Evolutionary conservation across 2,797 vertebrate species (phyloP).

Genomic region (Florisuga fusca): DNA sequence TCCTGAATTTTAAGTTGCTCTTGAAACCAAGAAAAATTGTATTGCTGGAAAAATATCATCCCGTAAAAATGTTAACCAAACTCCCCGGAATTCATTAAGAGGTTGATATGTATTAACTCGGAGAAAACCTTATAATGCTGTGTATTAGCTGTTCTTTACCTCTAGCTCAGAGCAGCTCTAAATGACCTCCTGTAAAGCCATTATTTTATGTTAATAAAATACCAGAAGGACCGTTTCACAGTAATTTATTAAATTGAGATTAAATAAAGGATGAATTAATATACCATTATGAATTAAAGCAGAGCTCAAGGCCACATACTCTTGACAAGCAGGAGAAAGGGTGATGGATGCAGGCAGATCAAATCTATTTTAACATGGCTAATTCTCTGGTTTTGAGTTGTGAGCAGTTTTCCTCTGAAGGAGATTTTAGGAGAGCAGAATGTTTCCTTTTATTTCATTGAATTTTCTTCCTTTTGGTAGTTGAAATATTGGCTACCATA

Average conservation of each 20-base stretch:
- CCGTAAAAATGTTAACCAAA: not conserved
- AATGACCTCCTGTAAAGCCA: not conserved
- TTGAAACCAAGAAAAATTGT: not conserved
- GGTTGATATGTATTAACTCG: not conserved
- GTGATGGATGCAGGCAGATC: not conserved
- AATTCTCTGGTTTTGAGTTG: constrained; percentile 5
- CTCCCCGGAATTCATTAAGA: not conserved
- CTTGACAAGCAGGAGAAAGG: constrained; percentile 43
- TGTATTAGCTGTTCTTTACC: not conserved
- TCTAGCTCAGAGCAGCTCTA: not conserved
- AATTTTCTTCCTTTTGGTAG: not conserved
- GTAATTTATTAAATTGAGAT: constrained; percentile 47
- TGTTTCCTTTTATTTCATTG: not conserved
- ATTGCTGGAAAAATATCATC: not conserved
- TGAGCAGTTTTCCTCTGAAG: not conserved
- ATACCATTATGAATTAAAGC: constrained; percentile 49
- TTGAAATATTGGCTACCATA: not conserved
- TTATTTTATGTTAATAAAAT: constrained; percentile 45
- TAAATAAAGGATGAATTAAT: constrained; percentile 32
- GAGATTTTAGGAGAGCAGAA: not conserved
- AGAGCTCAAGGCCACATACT: constrained; percentile 13
- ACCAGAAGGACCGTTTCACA: not conserved
- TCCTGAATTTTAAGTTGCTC: constrained; percentile 1
- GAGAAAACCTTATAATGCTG: not conserved
- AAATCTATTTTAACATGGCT: constrained; percentile 56